Conservation (phyloP, 2,797 vertebrate genomes). For the Macrochelys suwanniensis region DNA sequence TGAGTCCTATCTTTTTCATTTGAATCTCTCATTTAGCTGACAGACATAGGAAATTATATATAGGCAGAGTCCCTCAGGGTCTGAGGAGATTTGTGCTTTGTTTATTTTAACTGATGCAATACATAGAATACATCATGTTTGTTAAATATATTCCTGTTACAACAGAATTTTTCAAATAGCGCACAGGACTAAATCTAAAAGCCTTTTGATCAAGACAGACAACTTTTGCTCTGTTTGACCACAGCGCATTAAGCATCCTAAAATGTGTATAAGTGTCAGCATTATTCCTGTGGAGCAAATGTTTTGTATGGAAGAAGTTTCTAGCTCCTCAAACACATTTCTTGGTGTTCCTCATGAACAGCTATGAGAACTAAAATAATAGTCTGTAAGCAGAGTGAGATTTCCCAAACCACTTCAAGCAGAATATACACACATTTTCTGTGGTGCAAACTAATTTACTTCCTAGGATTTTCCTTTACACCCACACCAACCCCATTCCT, state of each 20-base stretch:
- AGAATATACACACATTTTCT: neutral
- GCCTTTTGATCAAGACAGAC: neutral
- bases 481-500: neutral
- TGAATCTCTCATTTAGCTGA: neutral
- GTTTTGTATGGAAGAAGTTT: neutral
- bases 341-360: neutral
- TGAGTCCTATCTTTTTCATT: neutral
- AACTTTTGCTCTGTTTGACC: neutral
- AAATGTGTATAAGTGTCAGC: neutral
- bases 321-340: neutral
- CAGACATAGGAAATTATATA: neutral
- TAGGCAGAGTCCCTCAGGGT: fast-evolving
- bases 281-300: neutral
- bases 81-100: fast-evolving
- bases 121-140: neutral
- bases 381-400: neutral
- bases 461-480: neutral
- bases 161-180: neutral
- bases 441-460: neutral
- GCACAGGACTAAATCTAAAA: neutral
- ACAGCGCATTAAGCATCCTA: neutral
- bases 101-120: neutral
- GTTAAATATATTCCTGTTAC: neutral
- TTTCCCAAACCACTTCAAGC: neutral
- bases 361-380: neutral